Evolutionary conservation across 2,113 vertebrate species (phyloP), one percentile per base, ranked within the genome.

Genomic region (Scophthalmus maximus): DNA sequence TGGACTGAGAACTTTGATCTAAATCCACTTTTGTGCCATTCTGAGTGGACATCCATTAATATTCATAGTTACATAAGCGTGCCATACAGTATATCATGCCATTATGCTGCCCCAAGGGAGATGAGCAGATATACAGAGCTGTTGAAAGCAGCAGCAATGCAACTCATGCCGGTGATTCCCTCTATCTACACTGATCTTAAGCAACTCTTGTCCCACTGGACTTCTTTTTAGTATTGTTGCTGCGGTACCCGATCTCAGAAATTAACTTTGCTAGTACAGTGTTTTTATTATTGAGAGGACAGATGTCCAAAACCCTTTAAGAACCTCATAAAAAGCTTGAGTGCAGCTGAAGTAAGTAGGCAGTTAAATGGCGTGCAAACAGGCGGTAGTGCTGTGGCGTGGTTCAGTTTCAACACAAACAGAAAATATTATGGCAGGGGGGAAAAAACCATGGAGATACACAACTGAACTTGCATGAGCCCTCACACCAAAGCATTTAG

Each of bases 11-110:
- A 76, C 78, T 80, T 79, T 80, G 84, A 80, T 82, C 53, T 63
- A 66, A 82, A 78, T 75, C 76, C 47, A 72, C 76, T 76, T 86
- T 74, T 4, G 20, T 64, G 77, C 44, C 63, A 60, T 76, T 66
- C 78, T 38, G 55, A 78, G 68, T 74, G 82, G 86, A 67, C 74
- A 17, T 76, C 78, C 87, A 91, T 88, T 88, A 91, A 86, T 87
- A 88, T 88, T 87, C 67, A 73, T 81, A 58, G 83, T 90, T 92
- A 91, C 78, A 81, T 90, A 90, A 91, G 55, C 34, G 32, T 59
- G 63, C 59, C 82, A 79, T 82, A 70, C 76, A 81, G 65, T 80
- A 86, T 82, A 62, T 71, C 59, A 84, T 85, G 57, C 79, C 65
- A 75, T 84, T 80, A 83, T 40, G 53, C 51, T 50, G 53, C 82